Evolutionary conservation across 2,797 vertebrate genomes (phyloP).

Genomic region (Gallirallus australis): DNA sequence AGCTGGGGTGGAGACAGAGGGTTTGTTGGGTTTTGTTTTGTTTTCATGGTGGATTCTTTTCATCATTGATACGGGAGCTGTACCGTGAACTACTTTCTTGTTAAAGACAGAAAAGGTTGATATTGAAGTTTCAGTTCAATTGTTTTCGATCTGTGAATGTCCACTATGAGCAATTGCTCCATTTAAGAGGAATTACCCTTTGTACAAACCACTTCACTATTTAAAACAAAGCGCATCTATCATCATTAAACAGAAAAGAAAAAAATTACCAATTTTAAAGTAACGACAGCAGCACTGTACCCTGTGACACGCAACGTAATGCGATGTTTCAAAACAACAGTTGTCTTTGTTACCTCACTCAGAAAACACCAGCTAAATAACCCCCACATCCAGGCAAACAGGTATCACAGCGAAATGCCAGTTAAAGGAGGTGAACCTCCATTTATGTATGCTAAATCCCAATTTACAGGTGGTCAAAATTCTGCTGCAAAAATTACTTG

Average conservation of each 20-base stretch:
- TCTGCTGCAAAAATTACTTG: background rate
- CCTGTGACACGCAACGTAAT: background rate
- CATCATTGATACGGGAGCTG: background rate
- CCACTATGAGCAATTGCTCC: conserved; percentile 83
- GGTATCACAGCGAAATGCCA: background rate
- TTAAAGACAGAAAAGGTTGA: conserved; percentile 81
- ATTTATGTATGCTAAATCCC: background rate
- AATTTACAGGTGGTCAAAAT: background rate
- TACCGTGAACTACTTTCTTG: conserved; percentile 72
- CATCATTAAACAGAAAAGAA: conserved; percentile 83
- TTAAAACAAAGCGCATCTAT: conserved; percentile 85
- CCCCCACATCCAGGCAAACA: background rate
- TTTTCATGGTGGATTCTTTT: conserved; percentile 38
- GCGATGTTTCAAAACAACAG: conserved; percentile 9
- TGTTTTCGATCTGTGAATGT: conserved; percentile 83
- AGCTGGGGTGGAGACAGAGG: background rate
- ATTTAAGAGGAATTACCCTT: conserved; percentile 85
- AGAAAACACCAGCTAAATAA: conserved; percentile 14
- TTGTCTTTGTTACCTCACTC: conserved; percentile 4
- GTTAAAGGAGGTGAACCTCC: background rate
- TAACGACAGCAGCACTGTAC: conserved; percentile 63
- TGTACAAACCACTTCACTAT: conserved; percentile 84
- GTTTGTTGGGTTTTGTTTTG: conserved; percentile 34
- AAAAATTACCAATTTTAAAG: conserved; percentile 66
- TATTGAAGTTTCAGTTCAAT: conserved; percentile 83